phyloP scores from a whole-genome alignment of 2,797 vertebrate genomes.

The Sus cebifrons region DNA sequence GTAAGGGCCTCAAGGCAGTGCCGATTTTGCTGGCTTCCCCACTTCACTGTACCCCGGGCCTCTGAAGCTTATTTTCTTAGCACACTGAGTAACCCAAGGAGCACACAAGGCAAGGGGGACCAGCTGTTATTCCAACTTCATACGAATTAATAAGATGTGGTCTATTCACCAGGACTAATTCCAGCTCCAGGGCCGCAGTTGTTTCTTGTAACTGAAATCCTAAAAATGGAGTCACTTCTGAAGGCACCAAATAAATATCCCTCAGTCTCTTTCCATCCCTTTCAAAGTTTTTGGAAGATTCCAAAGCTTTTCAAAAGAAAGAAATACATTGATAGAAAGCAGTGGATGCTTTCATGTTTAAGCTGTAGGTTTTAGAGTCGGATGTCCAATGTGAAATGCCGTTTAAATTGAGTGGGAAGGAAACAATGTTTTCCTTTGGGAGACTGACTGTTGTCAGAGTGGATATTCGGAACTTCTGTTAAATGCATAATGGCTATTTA shows the following conservation, averaged over 20 bases:
- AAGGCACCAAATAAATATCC: conserved; percentile 64
- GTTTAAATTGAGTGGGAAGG: not conserved
- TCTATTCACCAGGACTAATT: conserved; percentile 86
- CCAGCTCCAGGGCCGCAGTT: conserved; percentile 77
- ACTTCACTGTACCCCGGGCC: conserved; percentile 80
- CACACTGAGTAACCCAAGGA: conserved; percentile 79
- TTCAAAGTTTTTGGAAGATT: conserved; percentile 55
- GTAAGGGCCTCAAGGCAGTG: conserved; percentile 82
- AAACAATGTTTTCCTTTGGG: conserved; percentile 45
- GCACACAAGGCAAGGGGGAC: conserved; percentile 79
- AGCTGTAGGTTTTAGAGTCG: not conserved
- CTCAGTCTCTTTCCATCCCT: conserved; percentile 3
- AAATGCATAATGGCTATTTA: not conserved
- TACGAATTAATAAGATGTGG: conserved; percentile 86
- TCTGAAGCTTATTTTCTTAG: conserved; percentile 83
- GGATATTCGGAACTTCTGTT: not conserved
- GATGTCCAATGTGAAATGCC: conserved; percentile 17
- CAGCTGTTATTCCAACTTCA: conserved; percentile 87
- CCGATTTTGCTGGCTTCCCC: conserved; percentile 78
- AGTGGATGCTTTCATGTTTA: conserved; percentile 10
- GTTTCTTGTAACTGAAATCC: conserved; percentile 73
- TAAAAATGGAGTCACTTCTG: conserved; percentile 63
- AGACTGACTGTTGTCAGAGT: not conserved
- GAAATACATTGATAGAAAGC: not conserved
- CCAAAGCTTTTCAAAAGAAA: not conserved